Conservation (phyloP, 2,797 vertebrate species). For the Gastrophryne carolinensis region DNA sequence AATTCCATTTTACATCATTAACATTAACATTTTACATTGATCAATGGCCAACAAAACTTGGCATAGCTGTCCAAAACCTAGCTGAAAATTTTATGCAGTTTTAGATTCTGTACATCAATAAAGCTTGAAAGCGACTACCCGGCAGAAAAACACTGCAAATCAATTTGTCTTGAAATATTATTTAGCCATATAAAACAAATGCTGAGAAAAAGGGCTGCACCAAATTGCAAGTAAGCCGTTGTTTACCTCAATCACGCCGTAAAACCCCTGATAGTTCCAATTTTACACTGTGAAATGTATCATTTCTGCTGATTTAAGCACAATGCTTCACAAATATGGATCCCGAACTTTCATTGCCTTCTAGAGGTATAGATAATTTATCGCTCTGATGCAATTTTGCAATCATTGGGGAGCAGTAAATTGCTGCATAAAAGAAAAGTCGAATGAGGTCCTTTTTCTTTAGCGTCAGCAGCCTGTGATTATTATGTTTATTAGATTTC, state of each 20-base stretch:
- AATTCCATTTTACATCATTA: no score
- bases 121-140: conserved; percentile 63
- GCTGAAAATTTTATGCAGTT: conserved; percentile 54
- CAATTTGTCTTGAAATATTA: conserved; percentile 76
- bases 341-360: conserved; percentile 72
- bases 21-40: conserved; percentile 6
- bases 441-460: conserved; percentile 76
- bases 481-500: conserved; percentile 81
- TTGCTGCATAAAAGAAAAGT: conserved; percentile 71
- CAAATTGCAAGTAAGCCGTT: conserved; percentile 70
- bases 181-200: conserved; percentile 67
- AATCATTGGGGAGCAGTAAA: conserved; percentile 78
- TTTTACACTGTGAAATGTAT: conserved; percentile 73
- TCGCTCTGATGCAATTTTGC: conserved; percentile 77
- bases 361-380: conserved; percentile 75
- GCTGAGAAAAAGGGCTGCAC: conserved; percentile 65
- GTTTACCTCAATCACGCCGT: conserved; percentile 65
- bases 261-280: conserved; percentile 75
- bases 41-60: conserved; percentile 33
- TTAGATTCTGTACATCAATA: conserved; percentile 66
- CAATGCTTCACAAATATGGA: conserved; percentile 74
- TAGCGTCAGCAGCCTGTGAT: conserved; percentile 77
- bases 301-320: conserved; percentile 84
- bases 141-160: conserved; percentile 64
- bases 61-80: conserved; percentile 56